Evolutionary conservation across 2,888 invertebrate species (phyloP).

Genomic region (Furcula furcula): DNA sequence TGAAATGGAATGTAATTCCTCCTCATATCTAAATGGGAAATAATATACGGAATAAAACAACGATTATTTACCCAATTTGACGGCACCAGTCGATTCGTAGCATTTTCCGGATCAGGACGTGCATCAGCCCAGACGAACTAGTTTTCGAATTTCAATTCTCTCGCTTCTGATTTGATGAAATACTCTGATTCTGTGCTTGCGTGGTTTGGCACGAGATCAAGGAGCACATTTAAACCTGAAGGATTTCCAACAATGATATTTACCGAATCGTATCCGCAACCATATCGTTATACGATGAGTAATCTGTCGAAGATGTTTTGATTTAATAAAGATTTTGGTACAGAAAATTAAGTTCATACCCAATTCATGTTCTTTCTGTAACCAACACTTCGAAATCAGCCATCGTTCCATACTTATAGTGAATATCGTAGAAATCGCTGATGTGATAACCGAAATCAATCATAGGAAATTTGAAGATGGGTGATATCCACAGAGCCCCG

Average conservation of each 20-base stretch:
- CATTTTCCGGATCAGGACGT: slow-evolving; percentile 47
- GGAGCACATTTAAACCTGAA: slow-evolving; percentile 66
- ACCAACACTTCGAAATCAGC: slow-evolving; percentile 84
- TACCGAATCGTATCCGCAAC: too few relatives aligned
- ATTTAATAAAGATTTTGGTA: too few relatives aligned
- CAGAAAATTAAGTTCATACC: too few relatives aligned
- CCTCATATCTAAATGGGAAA: too few relatives aligned
- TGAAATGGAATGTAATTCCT: too few relatives aligned
- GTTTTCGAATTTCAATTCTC: slow-evolving; percentile 83
- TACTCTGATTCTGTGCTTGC: slow-evolving; percentile 89
- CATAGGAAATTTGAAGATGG: slow-evolving; percentile 90
- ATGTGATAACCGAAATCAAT: slow-evolving; percentile 93
- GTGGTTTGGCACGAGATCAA: slow-evolving; percentile 84
- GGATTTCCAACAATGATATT: not conserved
- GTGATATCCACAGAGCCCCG: slow-evolving; percentile 89
- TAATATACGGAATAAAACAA: too few relatives aligned
- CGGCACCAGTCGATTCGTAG: slow-evolving; percentile 42
- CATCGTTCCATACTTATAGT: slow-evolving; percentile 86
- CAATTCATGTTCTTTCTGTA: slow-evolving; percentile 67
- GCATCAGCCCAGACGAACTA: slow-evolving; percentile 88
- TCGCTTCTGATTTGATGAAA: slow-evolving; percentile 85
- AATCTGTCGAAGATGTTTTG: too few relatives aligned
- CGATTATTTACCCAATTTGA: slow-evolving; percentile 77
- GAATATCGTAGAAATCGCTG: slow-evolving; percentile 85
- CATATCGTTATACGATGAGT: too few relatives aligned